These are phyloP conservation scores for Corvus hawaiiensis DNA, from an alignment of 2,113 vertebrate genomes.

Conservation along the genomic window DNA sequence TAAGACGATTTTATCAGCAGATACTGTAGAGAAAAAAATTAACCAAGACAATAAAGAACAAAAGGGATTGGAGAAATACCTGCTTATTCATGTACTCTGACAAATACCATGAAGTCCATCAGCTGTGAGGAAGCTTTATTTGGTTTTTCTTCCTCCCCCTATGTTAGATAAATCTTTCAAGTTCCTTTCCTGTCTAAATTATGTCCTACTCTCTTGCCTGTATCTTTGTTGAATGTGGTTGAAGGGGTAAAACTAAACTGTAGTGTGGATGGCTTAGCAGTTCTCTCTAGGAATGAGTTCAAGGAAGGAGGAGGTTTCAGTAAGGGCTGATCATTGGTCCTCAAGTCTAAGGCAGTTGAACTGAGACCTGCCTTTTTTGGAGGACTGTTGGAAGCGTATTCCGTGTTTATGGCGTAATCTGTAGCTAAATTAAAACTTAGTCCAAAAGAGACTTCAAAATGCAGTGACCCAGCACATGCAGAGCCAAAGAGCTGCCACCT, in stretches of 20 bases:
- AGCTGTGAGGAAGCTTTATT: not conserved
- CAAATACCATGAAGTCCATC: not conserved
- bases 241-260: not conserved
- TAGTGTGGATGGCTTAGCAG: fast-evolving
- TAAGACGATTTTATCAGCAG: not conserved
- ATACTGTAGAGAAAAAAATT: not conserved
- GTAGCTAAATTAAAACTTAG: not conserved
- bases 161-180: not conserved
- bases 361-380: not conserved
- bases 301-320: not conserved
- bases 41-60: not conserved
- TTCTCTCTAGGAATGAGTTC: not conserved
- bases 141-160: fast-evolving
- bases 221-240: not conserved
- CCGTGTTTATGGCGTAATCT: not conserved
- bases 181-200: not conserved
- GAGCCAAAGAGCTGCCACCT: not conserved
- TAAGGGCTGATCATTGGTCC: not conserved
- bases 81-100: not conserved
- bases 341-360: not conserved
- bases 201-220: not conserved
- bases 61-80: not conserved
- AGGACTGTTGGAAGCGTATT: not conserved
- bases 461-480: not conserved
- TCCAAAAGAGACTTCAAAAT: not conserved